phyloP scores from a whole-genome alignment of 2,113 vertebrate species.

The Sus scrofa region T2T-Sscrofa CM000826.6:58215501-58216000 shows the following conservation, averaged over 20 bases:
- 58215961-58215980: neutral
- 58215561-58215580: too few relatives aligned
- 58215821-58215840: neutral
- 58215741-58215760: neutral
- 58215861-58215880: neutral
- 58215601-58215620: too few relatives aligned
- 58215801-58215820: slow-evolving; percentile 28
- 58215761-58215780: slow-evolving; percentile 3
- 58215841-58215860: neutral
- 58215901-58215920: neutral
- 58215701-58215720: neutral
- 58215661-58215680: neutral
- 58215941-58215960: neutral
- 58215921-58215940: neutral
- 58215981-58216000: neutral
- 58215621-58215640: too few relatives aligned
- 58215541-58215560: too few relatives aligned
- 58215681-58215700: neutral
- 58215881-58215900: neutral
- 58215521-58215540: too few relatives aligned
- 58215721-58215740: neutral
- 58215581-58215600: too few relatives aligned
- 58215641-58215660: neutral
- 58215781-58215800: neutral
- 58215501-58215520: too few relatives aligned